Percentiles rank a stretch among this genome's conserved stretches.
These are phyloP conservation scores for Oncorhynchus keta DNA, from an alignment of 2,113 vertebrate genomes.

Conservation along the genomic window DNA sequence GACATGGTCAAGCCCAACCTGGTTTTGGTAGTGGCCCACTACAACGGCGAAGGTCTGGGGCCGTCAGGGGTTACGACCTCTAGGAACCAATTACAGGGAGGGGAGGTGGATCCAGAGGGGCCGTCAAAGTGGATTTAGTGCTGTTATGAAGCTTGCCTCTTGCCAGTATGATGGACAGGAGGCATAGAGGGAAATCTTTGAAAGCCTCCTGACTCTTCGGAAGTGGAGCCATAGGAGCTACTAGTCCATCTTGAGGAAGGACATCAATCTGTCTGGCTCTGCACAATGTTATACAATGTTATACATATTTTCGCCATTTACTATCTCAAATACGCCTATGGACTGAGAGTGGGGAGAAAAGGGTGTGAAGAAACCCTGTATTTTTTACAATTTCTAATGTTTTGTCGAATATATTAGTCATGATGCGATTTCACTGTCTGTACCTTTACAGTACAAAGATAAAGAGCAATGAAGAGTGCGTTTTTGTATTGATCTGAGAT, in stretches of 20 bases:
- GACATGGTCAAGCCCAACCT: slow-evolving; percentile 24
- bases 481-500: too few species aligned
- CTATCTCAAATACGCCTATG: too few species aligned
- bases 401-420: too few species aligned
- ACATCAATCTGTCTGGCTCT: neutral
- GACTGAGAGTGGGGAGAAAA: too few species aligned
- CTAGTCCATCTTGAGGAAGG: slow-evolving; percentile 11
- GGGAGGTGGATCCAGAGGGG: neutral
- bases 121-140: slow-evolving; percentile 25
- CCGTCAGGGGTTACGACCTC: neutral
- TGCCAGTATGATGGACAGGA: slow-evolving; percentile 2
- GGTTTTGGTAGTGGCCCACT: slow-evolving; percentile 57
- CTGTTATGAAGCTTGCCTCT: slow-evolving; percentile 1
- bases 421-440: too few species aligned
- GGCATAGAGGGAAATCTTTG: neutral
- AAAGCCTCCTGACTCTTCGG: slow-evolving; percentile 16
- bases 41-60: slow-evolving; percentile 11
- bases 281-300: too few species aligned
- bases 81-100: neutral
- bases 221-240: slow-evolving; percentile 21
- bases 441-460: too few species aligned
- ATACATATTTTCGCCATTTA: too few species aligned
- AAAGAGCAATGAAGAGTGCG: too few species aligned
- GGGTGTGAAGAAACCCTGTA: too few species aligned
- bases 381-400: too few species aligned